These are phyloP conservation scores for Stenchaetothrips biformis DNA, from an alignment of 2,888 invertebrate species.

Conservation along the genomic window DNA sequence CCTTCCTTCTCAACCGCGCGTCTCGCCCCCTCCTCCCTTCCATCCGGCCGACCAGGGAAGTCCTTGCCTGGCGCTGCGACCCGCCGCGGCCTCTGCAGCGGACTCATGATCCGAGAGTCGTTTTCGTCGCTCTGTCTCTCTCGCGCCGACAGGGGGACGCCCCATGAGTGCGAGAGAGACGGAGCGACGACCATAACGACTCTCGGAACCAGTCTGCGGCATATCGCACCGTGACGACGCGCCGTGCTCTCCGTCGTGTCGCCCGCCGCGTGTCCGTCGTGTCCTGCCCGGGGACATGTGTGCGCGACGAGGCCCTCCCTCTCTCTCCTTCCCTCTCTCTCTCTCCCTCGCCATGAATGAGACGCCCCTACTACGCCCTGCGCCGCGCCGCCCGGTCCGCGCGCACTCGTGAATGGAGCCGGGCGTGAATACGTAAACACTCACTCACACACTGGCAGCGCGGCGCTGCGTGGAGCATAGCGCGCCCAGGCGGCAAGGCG, in stretches of 20 bases:
- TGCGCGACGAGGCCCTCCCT: background rate
- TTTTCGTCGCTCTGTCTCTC: too few relatives aligned
- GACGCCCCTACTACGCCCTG: background rate
- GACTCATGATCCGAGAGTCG: too few relatives aligned
- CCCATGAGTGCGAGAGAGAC: too few relatives aligned
- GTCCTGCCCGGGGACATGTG: background rate
- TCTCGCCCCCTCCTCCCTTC: too few relatives aligned
- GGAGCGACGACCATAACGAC: background rate
- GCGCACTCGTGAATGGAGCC: slow-evolving; percentile 5
- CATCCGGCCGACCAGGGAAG: too few relatives aligned
- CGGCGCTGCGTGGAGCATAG: background rate
- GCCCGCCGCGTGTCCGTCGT: background rate
- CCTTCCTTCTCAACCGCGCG: too few relatives aligned
- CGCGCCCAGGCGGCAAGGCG: too few relatives aligned
- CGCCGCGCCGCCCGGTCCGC: background rate
- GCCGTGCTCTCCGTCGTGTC: background rate
- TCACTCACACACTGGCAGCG: slow-evolving; percentile 6
- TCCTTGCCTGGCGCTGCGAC: too few relatives aligned
- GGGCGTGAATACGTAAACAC: slow-evolving; percentile 22
- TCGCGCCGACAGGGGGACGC: too few relatives aligned
- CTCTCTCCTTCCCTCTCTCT: background rate
- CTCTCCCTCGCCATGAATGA: slow-evolving; percentile 1
- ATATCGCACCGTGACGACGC: background rate
- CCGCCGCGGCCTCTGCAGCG: too few relatives aligned
- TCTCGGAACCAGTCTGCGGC: background rate